These are phyloP conservation scores for Pemphredon lugubris DNA, from an alignment of 2,888 invertebrate species.

Conservation along the genomic window DNA sequence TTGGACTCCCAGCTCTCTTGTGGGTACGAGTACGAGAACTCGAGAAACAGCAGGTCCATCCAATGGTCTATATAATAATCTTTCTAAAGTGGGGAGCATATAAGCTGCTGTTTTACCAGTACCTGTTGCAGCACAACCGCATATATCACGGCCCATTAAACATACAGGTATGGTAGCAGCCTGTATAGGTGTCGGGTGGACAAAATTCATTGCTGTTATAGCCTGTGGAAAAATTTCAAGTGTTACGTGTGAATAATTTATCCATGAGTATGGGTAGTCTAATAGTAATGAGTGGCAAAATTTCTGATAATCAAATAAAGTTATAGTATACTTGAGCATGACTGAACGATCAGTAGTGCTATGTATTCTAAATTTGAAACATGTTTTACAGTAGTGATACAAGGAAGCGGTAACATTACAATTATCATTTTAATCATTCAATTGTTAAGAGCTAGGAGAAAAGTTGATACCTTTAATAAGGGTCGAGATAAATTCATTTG, in stretches of 20 bases:
- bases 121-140: constrained; percentile 99
- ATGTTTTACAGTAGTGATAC: too few species aligned
- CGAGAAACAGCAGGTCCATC: constrained; percentile 87
- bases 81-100: constrained; percentile 97
- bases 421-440: too few species aligned
- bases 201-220: constrained; percentile 92
- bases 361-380: neutral
- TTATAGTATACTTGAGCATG: too few species aligned
- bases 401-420: too few species aligned
- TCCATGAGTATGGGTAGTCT: too few species aligned
- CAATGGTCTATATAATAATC: constrained; percentile 92
- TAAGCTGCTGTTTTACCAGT: constrained; percentile 99
- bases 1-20: constrained; percentile 98
- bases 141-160: constrained; percentile 94
- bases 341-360: too few species aligned
- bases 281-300: too few species aligned
- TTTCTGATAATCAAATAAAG: too few species aligned
- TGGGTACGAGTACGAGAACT: constrained; percentile 97
- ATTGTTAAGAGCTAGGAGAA: too few species aligned
- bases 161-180: constrained; percentile 97
- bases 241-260: too few species aligned
- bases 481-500: constrained; percentile 98
- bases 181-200: constrained; percentile 98
- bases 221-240: constrained; percentile 82
- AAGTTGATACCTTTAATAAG: constrained; percentile 89